A percentile compares a stretch with the other conserved stretches of the same genome.
These are phyloP conservation scores for Cliona cf. orientalis DNA, from an alignment of 37 sponge, comb jelly and placozoan species.

Conservation along the genomic window DNA sequence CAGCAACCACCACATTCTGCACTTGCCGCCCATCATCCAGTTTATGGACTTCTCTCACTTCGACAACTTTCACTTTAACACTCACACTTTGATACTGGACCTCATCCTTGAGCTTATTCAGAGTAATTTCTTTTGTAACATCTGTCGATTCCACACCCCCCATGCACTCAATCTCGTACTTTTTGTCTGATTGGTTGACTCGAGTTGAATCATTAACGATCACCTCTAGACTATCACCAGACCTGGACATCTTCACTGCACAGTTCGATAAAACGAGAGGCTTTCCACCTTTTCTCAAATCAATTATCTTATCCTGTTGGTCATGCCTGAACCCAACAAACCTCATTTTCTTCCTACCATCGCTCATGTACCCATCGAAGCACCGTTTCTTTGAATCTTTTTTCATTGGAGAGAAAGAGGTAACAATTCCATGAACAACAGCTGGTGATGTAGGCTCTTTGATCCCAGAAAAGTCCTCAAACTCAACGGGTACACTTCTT, in stretches of 20 bases:
- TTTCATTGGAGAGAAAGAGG: background rate
- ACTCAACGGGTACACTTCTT: no score
- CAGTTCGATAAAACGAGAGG: background rate
- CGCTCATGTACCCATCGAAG: background rate
- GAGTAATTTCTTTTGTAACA: no score
- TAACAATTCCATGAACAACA: background rate
- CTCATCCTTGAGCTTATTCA: no score
- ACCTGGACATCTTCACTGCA: background rate
- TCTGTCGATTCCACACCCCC: no score
- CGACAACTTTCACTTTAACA: no score
- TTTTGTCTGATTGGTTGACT: background rate
- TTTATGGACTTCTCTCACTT: no score
- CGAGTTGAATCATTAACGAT: background rate
- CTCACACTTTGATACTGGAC: no score
- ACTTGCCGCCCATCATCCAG: no score
- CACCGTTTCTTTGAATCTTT: background rate
- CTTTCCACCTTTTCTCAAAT: background rate
- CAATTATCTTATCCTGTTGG: background rate
- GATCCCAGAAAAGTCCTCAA: no score
- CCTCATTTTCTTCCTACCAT: background rate
- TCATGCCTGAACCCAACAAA: background rate
- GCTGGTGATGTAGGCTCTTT: no score
- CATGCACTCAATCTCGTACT: background rate
- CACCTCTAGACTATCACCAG: background rate
- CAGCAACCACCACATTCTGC: no score